Base-by-base conservation (phyloP, 2,888 invertebrate genomes). In the Lepidonotus clava region DNA sequence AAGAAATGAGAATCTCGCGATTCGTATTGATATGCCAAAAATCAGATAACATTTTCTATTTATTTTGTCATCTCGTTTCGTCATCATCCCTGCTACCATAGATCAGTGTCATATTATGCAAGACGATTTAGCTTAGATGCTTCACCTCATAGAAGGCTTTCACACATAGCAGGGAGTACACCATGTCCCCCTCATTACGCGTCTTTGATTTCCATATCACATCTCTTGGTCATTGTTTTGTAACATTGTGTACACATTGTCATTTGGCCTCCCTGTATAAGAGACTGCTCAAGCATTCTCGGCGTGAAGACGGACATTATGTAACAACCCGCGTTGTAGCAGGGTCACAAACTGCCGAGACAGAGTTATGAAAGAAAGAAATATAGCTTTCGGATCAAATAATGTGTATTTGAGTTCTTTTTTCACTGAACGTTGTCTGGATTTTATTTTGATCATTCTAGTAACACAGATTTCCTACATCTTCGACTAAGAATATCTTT, bases 191-290 rank as follows among this genome's bases (percentile, higher is more conserved):
- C 14, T 71, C 71, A 71, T 71, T 38, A 71, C 38, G 36, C 71
- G 34, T 71, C 14, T n/a, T 71, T 71, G 38, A 71, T 71, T 71
- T 38, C 71, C 71, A 71, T 66, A 32, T 66, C 28, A 66, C 66
- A 32, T 71, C 61, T 61, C 28, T 61, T n/a, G 28, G 71, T 71
- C 71, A 71, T 71, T 36, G 71, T 71, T 71, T 71, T 36, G 71
- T 71, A 71, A 38, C 71, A 21, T 34, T 71, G 71, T 71, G 71
- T 71, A 66, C 66, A 66, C 66, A 24, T 66, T 66, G 66, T 66
- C 71, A 71, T 36, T 1, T 36, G 38, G 38, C 71, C 18, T 38
- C 34, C n/a, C n/a, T n/a, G n/a, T n/a, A 6, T 36, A 21, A 1
- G 71, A 71, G 71, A 4, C 38, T 34, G 18, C 71, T 4, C 36